These are phyloP conservation scores for Nannobrachium achirus DNA, from an alignment of 2,113 vertebrate species.

Conservation along the genomic window DNA sequence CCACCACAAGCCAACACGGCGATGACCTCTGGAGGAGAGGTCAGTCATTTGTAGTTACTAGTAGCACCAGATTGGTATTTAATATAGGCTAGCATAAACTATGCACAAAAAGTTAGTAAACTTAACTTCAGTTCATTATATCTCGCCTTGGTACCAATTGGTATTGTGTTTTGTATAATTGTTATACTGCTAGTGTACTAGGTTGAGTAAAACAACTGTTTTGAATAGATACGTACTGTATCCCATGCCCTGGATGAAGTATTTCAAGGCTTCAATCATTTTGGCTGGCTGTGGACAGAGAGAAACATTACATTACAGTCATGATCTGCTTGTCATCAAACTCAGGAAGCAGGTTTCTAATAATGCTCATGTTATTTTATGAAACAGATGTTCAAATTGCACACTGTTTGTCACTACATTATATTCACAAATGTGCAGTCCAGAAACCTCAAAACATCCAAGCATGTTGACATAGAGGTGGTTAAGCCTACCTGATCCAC, in stretches of 20 bases:
- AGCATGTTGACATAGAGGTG: not conserved
- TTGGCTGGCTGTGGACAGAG: constrained; percentile 87
- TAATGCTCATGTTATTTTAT: not conserved
- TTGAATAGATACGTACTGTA: constrained; percentile 85
- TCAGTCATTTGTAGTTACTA: no score
- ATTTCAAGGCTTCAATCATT: constrained; percentile 94
- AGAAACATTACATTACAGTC: not conserved
- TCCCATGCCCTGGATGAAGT: constrained; percentile 96
- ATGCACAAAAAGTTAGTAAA: no score
- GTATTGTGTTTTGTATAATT: no score
- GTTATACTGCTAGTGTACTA: not conserved
- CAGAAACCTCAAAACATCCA: not conserved
- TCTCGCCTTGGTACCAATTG: no score
- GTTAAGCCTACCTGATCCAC: constrained; percentile 88
- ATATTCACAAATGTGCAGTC: no score
- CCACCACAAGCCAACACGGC: no score
- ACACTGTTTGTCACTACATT: not conserved
- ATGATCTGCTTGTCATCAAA: not conserved
- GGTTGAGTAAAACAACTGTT: not conserved
- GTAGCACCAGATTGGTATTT: no score
- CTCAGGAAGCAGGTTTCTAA: not conserved
- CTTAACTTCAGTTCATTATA: no score
- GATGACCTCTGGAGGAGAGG: no score
- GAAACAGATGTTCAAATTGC: not conserved
- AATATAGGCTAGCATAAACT: no score